Evolutionary conservation across 64 coral and sea anemone species (phyloP), one percentile per base, ranked within the genome.

Genomic region (Astreopora myriophthalma): DNA sequence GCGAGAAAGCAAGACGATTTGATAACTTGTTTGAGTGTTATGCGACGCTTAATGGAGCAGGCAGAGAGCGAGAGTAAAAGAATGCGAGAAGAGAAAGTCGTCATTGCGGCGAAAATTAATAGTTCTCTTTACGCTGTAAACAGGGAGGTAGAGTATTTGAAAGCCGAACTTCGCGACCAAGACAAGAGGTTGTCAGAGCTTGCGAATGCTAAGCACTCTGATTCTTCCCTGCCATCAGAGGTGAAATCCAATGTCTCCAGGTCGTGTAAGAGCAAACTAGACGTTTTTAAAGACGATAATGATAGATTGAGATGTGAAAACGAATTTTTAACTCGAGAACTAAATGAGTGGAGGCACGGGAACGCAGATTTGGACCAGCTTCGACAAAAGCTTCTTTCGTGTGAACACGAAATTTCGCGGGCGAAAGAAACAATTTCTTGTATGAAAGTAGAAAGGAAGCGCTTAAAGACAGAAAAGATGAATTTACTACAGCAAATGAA

Each of bases 1-100:
- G 95, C 76, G 76, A 92, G 87, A 38, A 97, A 93, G 68, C 95
- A 97, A 63, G 94, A 99, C 77, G 97, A 99, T 90, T 74, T 99
- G 33, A 89, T 96, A 14, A 88, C 87, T 36, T 99, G 97, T 74
- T 84, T 99, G 74, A 84, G 90, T 28, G 97, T 99, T 27, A 99
- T 99, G 97, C 66, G 97, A 39, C 62, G 97, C 32, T 89, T 99
- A 22, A 99, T 99, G 97, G 97, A 99, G 70, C 94, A 99, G 35
- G 94, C 97, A 29, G 97, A 99, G 76, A 78, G 80, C 69, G 97
- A 99, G 75, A 99, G 94, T 85, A 93, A 86, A 73, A 94, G 90
- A 44, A 85, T 99, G 52, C 90, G 95, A 75, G 94, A 99, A 24
- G 97, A 99, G 28, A 99, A 99, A 76, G 89, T 93, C 79, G 83